Conservation (phyloP, 2,888 invertebrate genomes). For the Camptogramma bilineatum region DNA sequence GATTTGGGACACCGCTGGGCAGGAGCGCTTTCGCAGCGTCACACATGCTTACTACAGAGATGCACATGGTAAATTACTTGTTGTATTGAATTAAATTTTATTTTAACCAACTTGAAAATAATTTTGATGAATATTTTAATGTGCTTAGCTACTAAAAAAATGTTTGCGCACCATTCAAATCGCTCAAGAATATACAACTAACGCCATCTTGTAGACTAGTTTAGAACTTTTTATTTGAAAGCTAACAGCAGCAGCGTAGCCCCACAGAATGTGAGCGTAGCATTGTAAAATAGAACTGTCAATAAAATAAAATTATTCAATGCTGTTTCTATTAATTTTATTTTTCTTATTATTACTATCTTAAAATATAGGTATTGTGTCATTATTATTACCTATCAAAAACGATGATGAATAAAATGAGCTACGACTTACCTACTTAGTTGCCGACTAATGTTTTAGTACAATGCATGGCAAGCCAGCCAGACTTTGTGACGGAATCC, state of each 20-base stretch:
- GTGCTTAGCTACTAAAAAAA: not conserved
- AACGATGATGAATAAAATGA: too few species aligned
- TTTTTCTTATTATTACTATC: too few species aligned
- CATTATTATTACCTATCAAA: too few species aligned
- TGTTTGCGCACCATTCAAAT: not conserved
- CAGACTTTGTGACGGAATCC: constrained; percentile 25
- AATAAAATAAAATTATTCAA: too few species aligned
- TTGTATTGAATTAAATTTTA: not conserved
- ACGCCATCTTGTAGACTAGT: constrained; percentile 50
- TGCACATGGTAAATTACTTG: constrained; percentile 90
- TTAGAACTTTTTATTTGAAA: constrained; percentile 13
- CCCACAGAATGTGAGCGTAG: too few species aligned
- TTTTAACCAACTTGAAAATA: not conserved
- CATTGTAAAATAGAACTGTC: too few species aligned
- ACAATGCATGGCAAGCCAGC: not conserved
- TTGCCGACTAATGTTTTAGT: too few species aligned
- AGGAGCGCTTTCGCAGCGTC: constrained; percentile 96
- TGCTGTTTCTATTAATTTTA: too few species aligned
- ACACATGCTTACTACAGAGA: constrained; percentile 98
- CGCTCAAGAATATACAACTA: constrained; percentile 36
- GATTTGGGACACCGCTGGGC: constrained; percentile 98
- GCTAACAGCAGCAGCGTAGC: not conserved
- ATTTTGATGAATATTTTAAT: not conserved
- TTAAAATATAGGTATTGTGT: too few species aligned
- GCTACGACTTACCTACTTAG: too few species aligned